Evolutionary conservation across 2,888 invertebrate species (phyloP), one percentile per base, ranked within the genome.

Genomic region (Apotomis capreana): DNA sequence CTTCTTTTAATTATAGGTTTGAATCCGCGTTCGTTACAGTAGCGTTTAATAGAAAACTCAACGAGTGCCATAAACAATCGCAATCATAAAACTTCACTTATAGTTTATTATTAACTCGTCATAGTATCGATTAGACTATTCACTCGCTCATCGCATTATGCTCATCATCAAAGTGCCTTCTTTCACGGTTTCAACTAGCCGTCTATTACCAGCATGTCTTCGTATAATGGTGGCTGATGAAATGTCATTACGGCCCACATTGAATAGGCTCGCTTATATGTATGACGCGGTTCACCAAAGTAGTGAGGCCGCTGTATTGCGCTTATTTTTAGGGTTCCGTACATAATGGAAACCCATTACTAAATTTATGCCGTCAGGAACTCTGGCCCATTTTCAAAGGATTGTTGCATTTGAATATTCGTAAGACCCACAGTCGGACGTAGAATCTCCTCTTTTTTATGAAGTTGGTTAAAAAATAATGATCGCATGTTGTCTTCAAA

Each of bases 221-320:
- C 62, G 40, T n/a, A 57, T 68, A 62, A 71, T 62, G 57, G 52
- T 62, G 68, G 68, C 40, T 63, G 72, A 72, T 63, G 68, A 72
- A 72, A 58, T 63, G 58, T 68, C 72, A 72, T 72, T 63, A 68
- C 68, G 37, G 52, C 62, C 68, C n/a, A n/a, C 51, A 64, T 40
- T 46, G 15, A 64, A 55, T 69, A 69, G 64, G n/a, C 60, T 60
- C 63, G 68, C 46, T 58, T 58, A 46, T 58, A 46, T 44, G 59
- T 46, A 44, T 55, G 57, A 55, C 65, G 67, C 51, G 70, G 70
- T 64, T 60, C 61, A 26, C 52, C 62, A 70, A 44, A 26, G 65
- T 54, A 65, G 40, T 26, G 57, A 26, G 37, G 10, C 49, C 15
- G 54, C 26, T 55, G 59, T 59, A 36, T 15, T 62, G 62, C 61